phyloP scores from a whole-genome alignment of 2,797 vertebrate species.

The Cygnus olor region DNA sequence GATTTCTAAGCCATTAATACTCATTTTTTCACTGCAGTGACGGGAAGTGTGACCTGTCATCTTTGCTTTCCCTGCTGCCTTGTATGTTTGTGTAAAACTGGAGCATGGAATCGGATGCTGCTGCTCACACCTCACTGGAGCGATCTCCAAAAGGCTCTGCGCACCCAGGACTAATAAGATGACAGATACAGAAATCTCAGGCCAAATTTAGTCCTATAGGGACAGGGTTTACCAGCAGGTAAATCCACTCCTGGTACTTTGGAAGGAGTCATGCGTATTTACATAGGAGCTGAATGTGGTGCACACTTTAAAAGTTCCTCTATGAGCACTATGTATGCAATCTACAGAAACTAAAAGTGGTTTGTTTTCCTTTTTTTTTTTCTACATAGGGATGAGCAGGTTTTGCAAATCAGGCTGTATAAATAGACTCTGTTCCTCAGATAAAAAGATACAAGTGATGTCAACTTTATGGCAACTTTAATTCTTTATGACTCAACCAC shows the following conservation, averaged over 20 bases:
- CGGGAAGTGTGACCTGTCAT: constrained; percentile 36
- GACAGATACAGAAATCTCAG: not conserved
- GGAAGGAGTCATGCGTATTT: not conserved
- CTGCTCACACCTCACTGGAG: not conserved
- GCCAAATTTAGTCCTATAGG: not conserved
- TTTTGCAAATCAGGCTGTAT: not conserved
- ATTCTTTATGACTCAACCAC: not conserved
- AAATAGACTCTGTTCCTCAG: not conserved
- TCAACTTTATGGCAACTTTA: not conserved
- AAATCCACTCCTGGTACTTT: not conserved
- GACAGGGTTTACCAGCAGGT: not conserved
- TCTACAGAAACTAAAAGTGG: not conserved
- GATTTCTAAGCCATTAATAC: constrained; percentile 67
- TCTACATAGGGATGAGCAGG: not conserved
- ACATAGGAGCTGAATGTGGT: not conserved
- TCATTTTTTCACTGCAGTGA: constrained; percentile 48
- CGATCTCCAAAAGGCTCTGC: not conserved
- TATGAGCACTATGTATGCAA: not conserved
- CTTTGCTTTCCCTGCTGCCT: constrained; percentile 21
- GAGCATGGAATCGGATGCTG: not conserved
- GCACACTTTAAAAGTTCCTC: not conserved
- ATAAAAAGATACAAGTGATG: not conserved
- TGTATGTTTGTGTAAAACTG: not conserved
- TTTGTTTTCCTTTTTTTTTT: not conserved
- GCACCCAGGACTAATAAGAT: not conserved